Base-by-base conservation (phyloP, 2,113 vertebrate species). In the Trichechus manatus region DNA sequence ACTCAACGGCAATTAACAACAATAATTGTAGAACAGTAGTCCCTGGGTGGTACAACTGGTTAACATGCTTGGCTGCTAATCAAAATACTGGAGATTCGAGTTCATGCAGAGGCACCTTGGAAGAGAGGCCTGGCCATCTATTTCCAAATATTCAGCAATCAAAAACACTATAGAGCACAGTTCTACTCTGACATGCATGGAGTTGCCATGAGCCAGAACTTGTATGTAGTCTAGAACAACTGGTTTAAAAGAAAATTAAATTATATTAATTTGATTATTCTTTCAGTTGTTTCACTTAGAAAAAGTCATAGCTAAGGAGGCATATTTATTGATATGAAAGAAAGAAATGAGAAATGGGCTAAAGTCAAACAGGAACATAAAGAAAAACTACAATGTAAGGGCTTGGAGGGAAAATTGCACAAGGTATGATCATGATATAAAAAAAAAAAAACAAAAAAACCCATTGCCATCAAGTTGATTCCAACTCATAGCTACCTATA, bases 271-370 rank as follows among this genome's bases (percentile, higher is more conserved):
- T 93, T 94, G 10, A 59, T 72, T 86, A 74, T 81, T 72, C 5
- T 86, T 89, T 93, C 83, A 86, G 27, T 85, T 85, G 6, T 3
- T 61, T 77, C 23, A 78, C 47, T 83, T 92, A 89, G 23, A 89
- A 23, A 85, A 95, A 56, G n/a, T n/a, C 11, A 17, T 66, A 78
- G 74, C 19, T 92, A 80, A 93, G 86, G 85, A 79, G 50, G 2
- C 1, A 79, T 63, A 20, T 15, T 89, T 94, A 93, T 9, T 44
- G 7, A 56, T 44, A 92, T 53, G 44, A 94, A 91, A 66, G 14
- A 81, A 91, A 96, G 0, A 78, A 88, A 72, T 80, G 64, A 77
- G 27, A 91, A 84, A 80, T 59, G 59, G 15, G 56, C 19, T 87
- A 70, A 92, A 22, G 1, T 9, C 50, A 78, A 93, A 44, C 5